phyloP scores from a whole-genome alignment of 23 tunicate genomes.

The Oikopleura dioica region DNA sequence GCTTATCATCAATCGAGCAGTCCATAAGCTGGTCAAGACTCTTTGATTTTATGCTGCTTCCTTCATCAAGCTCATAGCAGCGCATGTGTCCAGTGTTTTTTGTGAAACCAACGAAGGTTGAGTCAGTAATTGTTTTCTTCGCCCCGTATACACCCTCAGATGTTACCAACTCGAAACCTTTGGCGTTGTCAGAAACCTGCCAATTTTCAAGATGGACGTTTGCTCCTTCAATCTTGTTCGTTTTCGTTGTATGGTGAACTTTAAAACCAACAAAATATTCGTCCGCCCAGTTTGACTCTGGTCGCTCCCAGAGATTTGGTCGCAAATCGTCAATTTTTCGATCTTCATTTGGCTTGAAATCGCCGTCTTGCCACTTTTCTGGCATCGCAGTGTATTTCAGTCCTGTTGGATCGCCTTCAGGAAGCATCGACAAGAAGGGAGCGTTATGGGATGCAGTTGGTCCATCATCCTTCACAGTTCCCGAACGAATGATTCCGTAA shows the following conservation, averaged over 20 bases:
- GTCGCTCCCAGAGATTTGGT: not conserved
- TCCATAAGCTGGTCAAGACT: too few relatives aligned
- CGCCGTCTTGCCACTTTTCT: too few relatives aligned
- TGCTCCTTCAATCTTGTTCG: not conserved
- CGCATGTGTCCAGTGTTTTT: slow-evolving; percentile 6
- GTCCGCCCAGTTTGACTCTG: not conserved
- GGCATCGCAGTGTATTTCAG: too few relatives aligned
- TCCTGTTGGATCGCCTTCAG: too few relatives aligned
- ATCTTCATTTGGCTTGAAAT: too few relatives aligned
- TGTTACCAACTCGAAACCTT: not conserved
- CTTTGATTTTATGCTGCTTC: too few relatives aligned
- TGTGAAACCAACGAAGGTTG: not conserved
- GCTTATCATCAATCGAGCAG: too few relatives aligned
- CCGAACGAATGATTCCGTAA: too few relatives aligned
- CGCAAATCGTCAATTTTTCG: not conserved
- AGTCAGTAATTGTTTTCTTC: not conserved
- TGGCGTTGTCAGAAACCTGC: not conserved
- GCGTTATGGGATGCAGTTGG: too few relatives aligned
- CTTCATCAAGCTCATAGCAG: too few relatives aligned
- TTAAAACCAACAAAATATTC: not conserved
- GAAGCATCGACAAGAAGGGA: too few relatives aligned
- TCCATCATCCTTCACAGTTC: not conserved
- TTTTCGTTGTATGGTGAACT: not conserved
- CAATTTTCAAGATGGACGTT: not conserved
- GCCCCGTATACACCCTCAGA: not conserved